Evolutionary conservation across 1,140 invertebrate genomes (phyloP).

Genomic region (Drosophila repleta): DNA sequence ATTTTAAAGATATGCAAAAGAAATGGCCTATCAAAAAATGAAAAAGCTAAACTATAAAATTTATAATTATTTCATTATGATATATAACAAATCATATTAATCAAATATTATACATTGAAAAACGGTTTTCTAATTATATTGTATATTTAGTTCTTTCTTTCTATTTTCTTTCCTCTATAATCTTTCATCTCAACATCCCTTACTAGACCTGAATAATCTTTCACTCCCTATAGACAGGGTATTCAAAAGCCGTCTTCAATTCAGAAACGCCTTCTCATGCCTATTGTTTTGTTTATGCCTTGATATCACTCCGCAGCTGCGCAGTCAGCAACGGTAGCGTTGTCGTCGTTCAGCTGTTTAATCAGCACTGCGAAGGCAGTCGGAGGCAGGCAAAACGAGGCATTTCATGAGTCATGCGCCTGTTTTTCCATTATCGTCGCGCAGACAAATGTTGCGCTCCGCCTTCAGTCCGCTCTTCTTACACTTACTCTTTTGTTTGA

Average conservation of each 20-base stretch:
- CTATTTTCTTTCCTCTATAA: too few relatives aligned
- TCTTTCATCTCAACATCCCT: too few relatives aligned
- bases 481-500: conserved; percentile 44
- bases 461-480: not conserved
- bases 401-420: conserved; percentile 29
- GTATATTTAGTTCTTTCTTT: too few relatives aligned
- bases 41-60: too few relatives aligned
- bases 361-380: conserved; percentile 17
- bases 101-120: too few relatives aligned
- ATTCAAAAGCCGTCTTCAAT: conserved; percentile 6
- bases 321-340: conserved; percentile 19
- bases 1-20: too few relatives aligned
- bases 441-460: conserved; percentile 10
- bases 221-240: not conserved
- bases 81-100: too few relatives aligned
- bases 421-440: conserved; percentile 37
- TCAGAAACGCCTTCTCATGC: not conserved
- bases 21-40: too few relatives aligned
- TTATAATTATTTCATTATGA: too few relatives aligned
- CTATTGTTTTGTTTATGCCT: conserved; percentile 48
- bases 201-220: too few relatives aligned
- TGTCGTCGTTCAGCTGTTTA: conserved; percentile 42
- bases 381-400: conserved; percentile 9
- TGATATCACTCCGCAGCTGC: conserved; percentile 27
- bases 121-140: too few relatives aligned